Conservation (phyloP, 2,888 invertebrate species). For the Brachyptera risi region DNA sequence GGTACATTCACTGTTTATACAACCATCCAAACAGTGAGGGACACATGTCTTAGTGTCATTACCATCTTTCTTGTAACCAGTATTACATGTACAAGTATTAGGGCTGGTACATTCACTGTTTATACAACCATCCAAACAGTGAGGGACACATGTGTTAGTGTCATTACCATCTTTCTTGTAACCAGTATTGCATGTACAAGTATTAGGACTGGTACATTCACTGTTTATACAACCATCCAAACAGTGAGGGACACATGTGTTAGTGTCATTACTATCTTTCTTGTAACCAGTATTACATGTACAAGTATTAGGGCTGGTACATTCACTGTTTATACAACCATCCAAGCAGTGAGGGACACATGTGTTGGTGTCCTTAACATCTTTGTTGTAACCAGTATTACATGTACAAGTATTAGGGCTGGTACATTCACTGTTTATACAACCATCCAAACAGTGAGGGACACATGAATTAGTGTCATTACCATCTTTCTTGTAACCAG, state of each 20-base stretch:
- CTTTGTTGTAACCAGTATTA: neutral
- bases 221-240: constrained; percentile 18
- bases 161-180: constrained; percentile 32
- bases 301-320: constrained; percentile 30
- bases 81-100: constrained; percentile 21
- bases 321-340: constrained; percentile 25
- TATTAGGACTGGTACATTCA: constrained; percentile 30
- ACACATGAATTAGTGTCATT: constrained; percentile 36
- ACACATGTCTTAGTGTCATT: constrained; percentile 46
- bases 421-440: constrained; percentile 50
- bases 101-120: constrained; percentile 14
- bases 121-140: constrained; percentile 7
- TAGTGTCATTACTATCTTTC: constrained; percentile 16
- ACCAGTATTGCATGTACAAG: constrained; percentile 32
- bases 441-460: constrained; percentile 37
- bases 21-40: constrained; percentile 39
- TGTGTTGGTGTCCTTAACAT: constrained; percentile 8
- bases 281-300: constrained; percentile 32
- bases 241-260: constrained; percentile 26
- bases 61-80: constrained; percentile 8
- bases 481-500: neutral
- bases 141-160: constrained; percentile 26
- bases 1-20: constrained; percentile 42
- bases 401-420: constrained; percentile 49
- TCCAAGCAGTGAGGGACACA: constrained; percentile 22